These are phyloP conservation scores for Hermaeophaga mercurialis DNA, from an alignment of 2,888 invertebrate genomes.

Conservation along the genomic window DNA sequence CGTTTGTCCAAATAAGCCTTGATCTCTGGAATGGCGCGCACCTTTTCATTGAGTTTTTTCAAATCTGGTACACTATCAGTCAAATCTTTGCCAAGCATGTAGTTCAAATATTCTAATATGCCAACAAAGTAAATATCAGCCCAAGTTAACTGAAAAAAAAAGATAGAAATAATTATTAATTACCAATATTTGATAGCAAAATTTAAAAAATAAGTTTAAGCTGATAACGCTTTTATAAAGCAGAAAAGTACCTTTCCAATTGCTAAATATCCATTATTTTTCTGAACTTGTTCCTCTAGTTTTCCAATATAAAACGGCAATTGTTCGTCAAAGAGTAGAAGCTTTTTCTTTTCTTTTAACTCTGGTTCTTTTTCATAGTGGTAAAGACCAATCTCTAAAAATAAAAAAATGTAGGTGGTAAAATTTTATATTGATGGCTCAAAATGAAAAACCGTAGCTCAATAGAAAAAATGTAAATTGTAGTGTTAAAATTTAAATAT, in stretches of 20 bases:
- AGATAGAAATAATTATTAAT: constrained; percentile 2
- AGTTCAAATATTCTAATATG: constrained; percentile 64
- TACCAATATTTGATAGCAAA: too few relatives aligned
- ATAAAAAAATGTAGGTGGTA: too few relatives aligned
- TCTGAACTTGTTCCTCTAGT: constrained; percentile 63
- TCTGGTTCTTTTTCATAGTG: constrained; percentile 62
- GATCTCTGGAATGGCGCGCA: constrained; percentile 24
- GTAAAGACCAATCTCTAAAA: constrained; percentile 61
- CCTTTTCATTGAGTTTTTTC: constrained; percentile 27
- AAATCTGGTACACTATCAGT: constrained; percentile 39
- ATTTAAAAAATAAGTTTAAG: too few relatives aligned
- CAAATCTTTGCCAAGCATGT: constrained; percentile 41
- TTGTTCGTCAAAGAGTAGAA: constrained; percentile 59
- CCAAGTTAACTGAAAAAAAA: constrained; percentile 60
- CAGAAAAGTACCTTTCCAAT: constrained; percentile 44
- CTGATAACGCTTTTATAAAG: too few relatives aligned
- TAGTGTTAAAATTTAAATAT: too few relatives aligned
- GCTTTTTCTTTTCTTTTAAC: constrained; percentile 60
- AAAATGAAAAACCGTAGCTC: too few relatives aligned
- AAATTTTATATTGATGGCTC: too few relatives aligned
- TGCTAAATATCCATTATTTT: constrained; percentile 66
- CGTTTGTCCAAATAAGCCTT: not conserved
- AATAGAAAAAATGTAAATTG: too few relatives aligned
- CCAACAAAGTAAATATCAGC: constrained; percentile 68
- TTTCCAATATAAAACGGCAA: constrained; percentile 65